phyloP scores from a whole-genome alignment of 2,797 vertebrate genomes.

The Onychomys arenicola region DNA sequence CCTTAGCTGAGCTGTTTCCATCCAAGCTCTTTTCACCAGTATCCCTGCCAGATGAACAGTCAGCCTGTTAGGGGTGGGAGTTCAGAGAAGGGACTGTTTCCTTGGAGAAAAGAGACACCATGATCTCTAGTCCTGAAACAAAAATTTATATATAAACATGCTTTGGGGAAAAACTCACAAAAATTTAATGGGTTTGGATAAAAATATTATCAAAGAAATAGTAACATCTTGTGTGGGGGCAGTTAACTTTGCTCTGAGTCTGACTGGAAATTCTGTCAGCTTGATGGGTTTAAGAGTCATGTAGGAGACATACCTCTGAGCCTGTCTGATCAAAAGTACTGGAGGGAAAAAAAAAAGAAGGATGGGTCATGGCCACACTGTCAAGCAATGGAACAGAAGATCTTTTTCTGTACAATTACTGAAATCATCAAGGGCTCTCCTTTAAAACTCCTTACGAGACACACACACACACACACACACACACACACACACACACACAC shows the following conservation, averaged over 20 bases:
- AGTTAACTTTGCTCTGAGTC: background rate
- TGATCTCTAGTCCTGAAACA: background rate
- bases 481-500: background rate
- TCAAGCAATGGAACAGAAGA: background rate
- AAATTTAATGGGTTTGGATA: background rate
- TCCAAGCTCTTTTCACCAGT: background rate
- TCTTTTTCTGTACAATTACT: background rate
- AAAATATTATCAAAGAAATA: background rate
- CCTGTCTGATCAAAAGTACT: background rate
- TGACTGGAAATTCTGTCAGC: background rate
- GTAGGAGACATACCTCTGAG: background rate
- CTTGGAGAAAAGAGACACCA: background rate
- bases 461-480: background rate
- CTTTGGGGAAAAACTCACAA: background rate
- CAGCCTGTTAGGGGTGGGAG: background rate
- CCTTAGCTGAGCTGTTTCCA: background rate
- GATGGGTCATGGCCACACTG: background rate
- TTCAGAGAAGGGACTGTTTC: background rate
- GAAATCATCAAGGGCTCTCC: background rate
- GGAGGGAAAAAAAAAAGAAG: background rate
- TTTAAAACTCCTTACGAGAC: background rate
- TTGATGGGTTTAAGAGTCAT: background rate
- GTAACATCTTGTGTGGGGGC: background rate
- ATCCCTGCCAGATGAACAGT: background rate
- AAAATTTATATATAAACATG: background rate